Evolutionary conservation across 64 coral and sea anemone species (phyloP).

Genomic region (Catalaphyllia jardinei): DNA sequence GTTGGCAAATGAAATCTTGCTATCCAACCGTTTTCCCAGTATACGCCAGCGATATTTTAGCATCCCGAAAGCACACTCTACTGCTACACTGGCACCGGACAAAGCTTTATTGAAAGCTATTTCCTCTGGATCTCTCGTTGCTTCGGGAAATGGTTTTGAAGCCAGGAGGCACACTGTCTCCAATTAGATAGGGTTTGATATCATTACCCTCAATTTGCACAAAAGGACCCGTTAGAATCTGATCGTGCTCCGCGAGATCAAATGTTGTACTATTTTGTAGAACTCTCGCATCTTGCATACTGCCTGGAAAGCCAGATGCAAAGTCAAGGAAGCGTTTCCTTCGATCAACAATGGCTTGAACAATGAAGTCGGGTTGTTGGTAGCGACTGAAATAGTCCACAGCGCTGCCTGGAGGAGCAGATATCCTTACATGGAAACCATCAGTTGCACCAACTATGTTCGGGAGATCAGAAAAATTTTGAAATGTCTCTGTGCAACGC

Average conservation of each 20-base stretch:
- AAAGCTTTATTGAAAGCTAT: constrained; percentile 49
- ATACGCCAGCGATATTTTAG: constrained; percentile 14
- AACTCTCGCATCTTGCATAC: constrained; percentile 42
- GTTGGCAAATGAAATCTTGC: constrained; percentile 45
- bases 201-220: constrained; percentile 25
- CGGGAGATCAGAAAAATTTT: too few species aligned
- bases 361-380: too few species aligned
- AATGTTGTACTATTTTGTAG: constrained; percentile 41
- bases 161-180: constrained; percentile 44
- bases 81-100: constrained; percentile 38
- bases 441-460: too few species aligned
- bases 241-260: constrained; percentile 43
- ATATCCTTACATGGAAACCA: too few species aligned
- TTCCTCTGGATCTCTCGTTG: constrained; percentile 47
- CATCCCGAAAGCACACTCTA: constrained; percentile 40
- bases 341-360: too few species aligned
- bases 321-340: constrained; percentile 13
- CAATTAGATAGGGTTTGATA: constrained; percentile 30
- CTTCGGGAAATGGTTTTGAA: constrained; percentile 58
- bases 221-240: constrained; percentile 15
- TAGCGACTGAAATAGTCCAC: too few species aligned
- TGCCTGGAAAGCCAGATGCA: constrained; percentile 30
- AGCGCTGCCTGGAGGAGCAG: too few species aligned
- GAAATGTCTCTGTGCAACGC: too few species aligned
- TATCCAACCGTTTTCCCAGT: constrained; percentile 25